Evolutionary conservation across 2,888 invertebrate genomes (phyloP).

Genomic region (Aphodius granarius): DNA sequence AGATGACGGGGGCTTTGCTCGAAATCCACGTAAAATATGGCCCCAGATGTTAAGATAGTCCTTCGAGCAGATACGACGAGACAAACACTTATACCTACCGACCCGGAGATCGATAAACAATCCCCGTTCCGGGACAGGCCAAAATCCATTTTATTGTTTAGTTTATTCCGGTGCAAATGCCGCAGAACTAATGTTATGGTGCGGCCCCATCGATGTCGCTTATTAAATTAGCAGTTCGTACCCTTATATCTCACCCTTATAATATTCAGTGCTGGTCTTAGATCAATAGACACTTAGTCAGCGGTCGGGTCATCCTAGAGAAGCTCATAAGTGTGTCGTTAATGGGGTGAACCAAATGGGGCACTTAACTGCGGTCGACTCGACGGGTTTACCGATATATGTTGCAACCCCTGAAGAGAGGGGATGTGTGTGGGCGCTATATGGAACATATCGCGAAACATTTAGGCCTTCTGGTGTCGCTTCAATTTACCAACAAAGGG

Average conservation of each 20-base stretch:
- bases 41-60: conserved; percentile 14
- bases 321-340: background rate
- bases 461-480: background rate
- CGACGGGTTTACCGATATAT: background rate
- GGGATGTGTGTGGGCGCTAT: background rate
- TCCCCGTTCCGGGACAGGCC: background rate
- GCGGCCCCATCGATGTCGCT: background rate
- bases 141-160: background rate
- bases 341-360: background rate
- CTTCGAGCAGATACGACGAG: background rate
- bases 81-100: background rate
- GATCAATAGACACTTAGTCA: background rate
- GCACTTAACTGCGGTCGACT: background rate
- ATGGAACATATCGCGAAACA: background rate
- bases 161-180: background rate
- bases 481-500: background rate
- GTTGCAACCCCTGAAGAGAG: background rate
- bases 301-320: background rate
- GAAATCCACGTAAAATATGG: conserved; percentile 10
- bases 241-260: no score
- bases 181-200: background rate
- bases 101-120: background rate
- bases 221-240: background rate
- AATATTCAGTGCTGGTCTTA: background rate
- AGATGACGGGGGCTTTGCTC: conserved; percentile 3